A percentile compares a stretch with the other conserved stretches of the same genome.
phyloP scores from a whole-genome alignment of 2,113 vertebrate genomes.

The Oreochromis spilurus region DNA sequence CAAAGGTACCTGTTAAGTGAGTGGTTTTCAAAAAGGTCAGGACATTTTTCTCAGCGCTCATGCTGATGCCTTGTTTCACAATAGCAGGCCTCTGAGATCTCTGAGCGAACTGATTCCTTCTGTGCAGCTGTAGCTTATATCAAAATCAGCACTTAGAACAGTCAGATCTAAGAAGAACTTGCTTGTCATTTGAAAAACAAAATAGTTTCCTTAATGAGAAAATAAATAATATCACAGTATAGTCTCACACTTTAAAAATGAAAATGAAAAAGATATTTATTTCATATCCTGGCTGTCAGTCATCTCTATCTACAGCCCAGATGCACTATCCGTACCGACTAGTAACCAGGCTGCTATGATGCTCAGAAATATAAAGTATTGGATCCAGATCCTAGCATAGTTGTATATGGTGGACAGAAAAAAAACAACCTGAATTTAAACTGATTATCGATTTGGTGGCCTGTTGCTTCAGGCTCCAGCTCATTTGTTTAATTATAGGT shows the following conservation, averaged over 20 bases:
- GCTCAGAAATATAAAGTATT: background rate
- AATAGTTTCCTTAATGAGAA: background rate
- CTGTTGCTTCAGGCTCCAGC: background rate
- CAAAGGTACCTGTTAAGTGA: background rate
- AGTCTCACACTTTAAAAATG: background rate
- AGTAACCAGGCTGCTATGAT: background rate
- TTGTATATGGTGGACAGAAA: background rate
- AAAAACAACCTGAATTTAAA: background rate
- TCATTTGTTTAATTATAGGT: background rate
- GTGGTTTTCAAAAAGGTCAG: constrained; percentile 31
- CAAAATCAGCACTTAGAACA: background rate
- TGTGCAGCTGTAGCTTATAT: background rate
- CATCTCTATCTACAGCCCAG: background rate
- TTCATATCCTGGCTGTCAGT: background rate
- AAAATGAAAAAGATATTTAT: background rate
- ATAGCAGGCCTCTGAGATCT: background rate
- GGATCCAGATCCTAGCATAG: background rate
- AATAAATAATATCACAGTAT: background rate
- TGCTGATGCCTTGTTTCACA: background rate
- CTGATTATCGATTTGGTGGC: background rate
- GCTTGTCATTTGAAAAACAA: background rate
- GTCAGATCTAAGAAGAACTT: background rate
- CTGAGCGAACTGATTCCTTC: background rate
- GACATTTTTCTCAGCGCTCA: background rate
- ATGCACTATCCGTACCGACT: background rate